phyloP scores from a whole-genome alignment of 2,797 vertebrate species.

The Danio jaintianensis region DNA sequence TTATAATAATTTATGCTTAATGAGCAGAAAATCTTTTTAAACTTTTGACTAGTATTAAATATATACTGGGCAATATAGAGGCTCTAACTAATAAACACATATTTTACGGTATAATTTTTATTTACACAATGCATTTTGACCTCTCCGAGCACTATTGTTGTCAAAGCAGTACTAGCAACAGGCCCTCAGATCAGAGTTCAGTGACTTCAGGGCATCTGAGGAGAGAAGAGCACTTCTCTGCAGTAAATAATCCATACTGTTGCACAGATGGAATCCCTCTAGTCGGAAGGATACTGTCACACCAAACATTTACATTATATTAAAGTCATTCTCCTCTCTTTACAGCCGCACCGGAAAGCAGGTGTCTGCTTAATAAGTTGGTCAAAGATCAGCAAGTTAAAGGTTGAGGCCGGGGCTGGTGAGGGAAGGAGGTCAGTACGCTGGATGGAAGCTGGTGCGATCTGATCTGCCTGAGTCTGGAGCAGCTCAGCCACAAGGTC shows the following conservation, averaged over 20 bases:
- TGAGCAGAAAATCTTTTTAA: too few relatives aligned
- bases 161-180: constrained; percentile 7
- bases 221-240: constrained; percentile 43
- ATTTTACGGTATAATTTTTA: not conserved
- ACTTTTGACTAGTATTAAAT: too few relatives aligned
- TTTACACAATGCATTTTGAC: constrained; percentile 2
- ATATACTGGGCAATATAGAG: too few relatives aligned
- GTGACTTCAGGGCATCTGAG: constrained; percentile 37
- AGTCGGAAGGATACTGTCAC: constrained; percentile 79
- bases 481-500: constrained; percentile 95
- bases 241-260: constrained; percentile 60
- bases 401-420: constrained; percentile 90
- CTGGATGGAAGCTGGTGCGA: constrained; percentile 89
- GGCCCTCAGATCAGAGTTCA: constrained; percentile 50
- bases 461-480: constrained; percentile 92
- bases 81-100: not conserved
- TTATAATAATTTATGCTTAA: too few relatives aligned
- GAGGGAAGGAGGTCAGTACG: constrained; percentile 89
- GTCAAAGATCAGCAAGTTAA: constrained; percentile 99
- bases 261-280: constrained; percentile 83
- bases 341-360: constrained; percentile 88
- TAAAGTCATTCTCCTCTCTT: constrained; percentile 72
- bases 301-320: constrained; percentile 88
- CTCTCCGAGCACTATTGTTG: constrained; percentile 12
- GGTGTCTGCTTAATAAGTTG: constrained; percentile 99